These are phyloP conservation scores for Axea sp. DNA, from an alignment of 2,888 invertebrate species.

Conservation along the genomic window DNA sequence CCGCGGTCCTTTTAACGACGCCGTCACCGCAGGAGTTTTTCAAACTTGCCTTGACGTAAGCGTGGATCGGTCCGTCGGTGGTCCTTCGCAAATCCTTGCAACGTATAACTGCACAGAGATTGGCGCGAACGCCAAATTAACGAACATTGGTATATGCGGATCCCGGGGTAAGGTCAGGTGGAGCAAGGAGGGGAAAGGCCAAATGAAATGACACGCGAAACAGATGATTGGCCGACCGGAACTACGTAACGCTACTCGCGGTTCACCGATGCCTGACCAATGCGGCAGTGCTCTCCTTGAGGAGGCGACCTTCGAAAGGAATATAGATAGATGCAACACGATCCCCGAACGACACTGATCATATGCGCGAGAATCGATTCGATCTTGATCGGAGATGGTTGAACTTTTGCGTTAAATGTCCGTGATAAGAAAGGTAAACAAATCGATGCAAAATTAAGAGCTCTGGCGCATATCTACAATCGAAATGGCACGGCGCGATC, in stretches of 20 bases:
- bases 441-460: slow-evolving; percentile 25
- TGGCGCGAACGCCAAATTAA: slow-evolving; percentile 38
- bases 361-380: neutral
- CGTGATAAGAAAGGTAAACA: slow-evolving; percentile 44
- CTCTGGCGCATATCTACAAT: slow-evolving; percentile 14
- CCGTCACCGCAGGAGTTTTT: slow-evolving; percentile 80
- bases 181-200: neutral
- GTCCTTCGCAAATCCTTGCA: slow-evolving; percentile 87
- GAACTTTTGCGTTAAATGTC: neutral
- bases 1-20: slow-evolving; percentile 88
- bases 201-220: slow-evolving; percentile 15
- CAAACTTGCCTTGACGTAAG: slow-evolving; percentile 87
- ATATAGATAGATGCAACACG: too few relatives aligned
- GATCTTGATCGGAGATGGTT: neutral
- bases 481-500: slow-evolving; percentile 43
- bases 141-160: slow-evolving; percentile 4
- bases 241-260: slow-evolving; percentile 65
- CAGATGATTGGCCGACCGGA: slow-evolving; percentile 60
- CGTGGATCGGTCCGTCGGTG: slow-evolving; percentile 86
- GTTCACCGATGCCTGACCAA: slow-evolving; percentile 67
- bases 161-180: neutral
- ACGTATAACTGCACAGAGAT: slow-evolving; percentile 83
- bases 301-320: slow-evolving; percentile 28
- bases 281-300: slow-evolving; percentile 71
- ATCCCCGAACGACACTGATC: slow-evolving; percentile 1